Base-by-base conservation (phyloP, 2,113 vertebrate genomes). In the Ondatra zibethicus region DNA sequence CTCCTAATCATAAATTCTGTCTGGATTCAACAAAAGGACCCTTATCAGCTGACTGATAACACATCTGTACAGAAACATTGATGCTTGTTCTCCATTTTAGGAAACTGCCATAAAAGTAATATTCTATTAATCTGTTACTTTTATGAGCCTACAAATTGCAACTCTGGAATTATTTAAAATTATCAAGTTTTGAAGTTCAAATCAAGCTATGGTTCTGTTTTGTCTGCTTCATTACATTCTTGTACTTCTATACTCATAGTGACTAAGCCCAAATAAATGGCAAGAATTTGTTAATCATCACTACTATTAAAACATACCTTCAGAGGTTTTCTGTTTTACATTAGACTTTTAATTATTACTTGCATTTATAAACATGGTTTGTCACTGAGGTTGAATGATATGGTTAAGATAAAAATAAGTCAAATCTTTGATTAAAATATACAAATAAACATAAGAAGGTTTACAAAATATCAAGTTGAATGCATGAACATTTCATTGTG, bases 401-500 rank as follows among this genome's bases (percentile, higher is more conserved):
- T 70, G 66, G 13, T 63, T 85, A 94, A 95, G 42, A 82, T 88
- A 95, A 95, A 93, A 93, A n/a, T 31, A 33, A 25, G 50, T 81
- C 19, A 85, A 1, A 42, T 91, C 21, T 94, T 92, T 94, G 65
- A 39, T 61, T 75, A 91, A 89, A 66, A 73, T 73, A 55, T n/a
- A 80, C 27, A 96, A 68, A 58, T 6, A 93, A 92, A 96, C 63
- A 63, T 3, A 85, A 19, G 50, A 94, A 86, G 17, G 45, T 97
- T 95, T 92, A 9, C 0, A 94, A 92, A 96, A 84, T 39, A 84
- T 61, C 2, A 39, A 29, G 0, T 55, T 96, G 29, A 33, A 45
- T 58, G 50, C 85, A 81, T 78, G 55, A 17, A 5, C 29, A 95
- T 27, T 94, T 86, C 96, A 0, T 77, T 87, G 33, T 96, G 85